phyloP scores from a whole-genome alignment of 1,140 invertebrate genomes.

The Lordiphosa mommai region DNA sequence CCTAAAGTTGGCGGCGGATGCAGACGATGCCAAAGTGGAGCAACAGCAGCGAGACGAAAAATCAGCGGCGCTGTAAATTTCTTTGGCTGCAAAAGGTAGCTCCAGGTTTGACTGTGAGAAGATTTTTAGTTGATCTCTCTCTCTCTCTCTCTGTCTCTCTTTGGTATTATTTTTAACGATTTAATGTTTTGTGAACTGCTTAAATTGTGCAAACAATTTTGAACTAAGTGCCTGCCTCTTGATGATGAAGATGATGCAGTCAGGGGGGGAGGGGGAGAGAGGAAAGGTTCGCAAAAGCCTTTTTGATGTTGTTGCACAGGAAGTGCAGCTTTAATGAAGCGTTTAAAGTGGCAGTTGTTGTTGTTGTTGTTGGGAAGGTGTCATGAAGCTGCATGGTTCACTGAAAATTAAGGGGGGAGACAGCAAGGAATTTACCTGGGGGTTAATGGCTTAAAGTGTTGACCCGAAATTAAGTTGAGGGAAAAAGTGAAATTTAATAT shows the following conservation, averaged over 20 bases:
- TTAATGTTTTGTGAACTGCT: conserved; percentile 76
- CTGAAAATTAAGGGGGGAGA: background rate
- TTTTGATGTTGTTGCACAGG: conserved; percentile 67
- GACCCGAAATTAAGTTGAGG: no score
- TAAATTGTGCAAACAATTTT: conserved; percentile 77
- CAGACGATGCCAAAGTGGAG: conserved; percentile 57
- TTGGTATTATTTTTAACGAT: conserved; percentile 65
- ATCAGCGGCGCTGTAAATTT: conserved; percentile 61
- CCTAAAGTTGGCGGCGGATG: conserved; percentile 34
- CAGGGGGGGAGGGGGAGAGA: conserved; percentile 2
- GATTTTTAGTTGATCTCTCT: conserved; percentile 28
- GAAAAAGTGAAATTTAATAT: no score
- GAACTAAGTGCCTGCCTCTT: conserved; percentile 63
- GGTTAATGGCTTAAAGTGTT: no score
- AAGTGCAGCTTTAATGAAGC: conserved; percentile 76
- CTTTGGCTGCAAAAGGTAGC: conserved; percentile 35
- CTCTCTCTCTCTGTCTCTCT: conserved; percentile 9
- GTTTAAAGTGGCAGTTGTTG: conserved; percentile 65
- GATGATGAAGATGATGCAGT: conserved; percentile 27
- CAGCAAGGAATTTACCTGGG: no score
- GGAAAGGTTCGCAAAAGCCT: conserved; percentile 35
- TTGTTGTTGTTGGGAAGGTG: conserved; percentile 33
- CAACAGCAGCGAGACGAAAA: conserved; percentile 43
- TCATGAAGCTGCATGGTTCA: conserved; percentile 14
- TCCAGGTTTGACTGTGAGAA: conserved; percentile 14